Evolutionary conservation across 53 echinoderm and acorn worm species (phyloP), one percentile per base, ranked within the genome.

Genomic region (Crossaster papposus): DNA sequence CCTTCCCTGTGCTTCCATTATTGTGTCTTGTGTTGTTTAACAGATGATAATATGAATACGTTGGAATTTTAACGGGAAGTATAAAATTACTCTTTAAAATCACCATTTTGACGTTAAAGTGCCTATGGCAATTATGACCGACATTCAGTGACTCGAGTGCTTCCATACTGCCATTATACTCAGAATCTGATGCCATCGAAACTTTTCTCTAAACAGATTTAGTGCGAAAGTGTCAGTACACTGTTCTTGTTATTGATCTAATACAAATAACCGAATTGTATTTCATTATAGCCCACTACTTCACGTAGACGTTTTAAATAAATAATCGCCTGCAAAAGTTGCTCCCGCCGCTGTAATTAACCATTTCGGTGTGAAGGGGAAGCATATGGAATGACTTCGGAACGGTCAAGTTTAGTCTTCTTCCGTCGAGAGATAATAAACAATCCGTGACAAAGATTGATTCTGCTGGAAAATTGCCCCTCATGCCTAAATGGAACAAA

Each of bases 401-500:
- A 81, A 70, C 70, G 70, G 28, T 14, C 33, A 24, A 30, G 62
- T 23, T 80, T 17, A n/a, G n/a, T n/a, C n/a, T n/a, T n/a, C n/a
- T 80, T 80, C 32, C 31, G 33, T 35, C 34, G 64, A 35, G 35
- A 63, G 63, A 62, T 64, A 81, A 81, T 81, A 58, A 81, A 81
- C 81, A 81, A 10, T 9, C 62, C 23, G 23, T 81, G 81, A 81
- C 81, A 81, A 23, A 81, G 81, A 81, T 81, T 81, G 81, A 81
- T 81, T 35, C 6, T 7, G 11, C 30, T 32, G 20, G 23, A 34
- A 81, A 31, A 81, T 58, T 52, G 81, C 58, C 64, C 36, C 64
- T 70, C 64, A 30, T 64, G 79, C 23, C 63, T 10, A 81, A 81
- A 81, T 81, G 81, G 81, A 81, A 81, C 81, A 81, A 81, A 81